Evolutionary conservation across 2,888 invertebrate species (phyloP).

Genomic region (Cecidostiba fungosa): DNA sequence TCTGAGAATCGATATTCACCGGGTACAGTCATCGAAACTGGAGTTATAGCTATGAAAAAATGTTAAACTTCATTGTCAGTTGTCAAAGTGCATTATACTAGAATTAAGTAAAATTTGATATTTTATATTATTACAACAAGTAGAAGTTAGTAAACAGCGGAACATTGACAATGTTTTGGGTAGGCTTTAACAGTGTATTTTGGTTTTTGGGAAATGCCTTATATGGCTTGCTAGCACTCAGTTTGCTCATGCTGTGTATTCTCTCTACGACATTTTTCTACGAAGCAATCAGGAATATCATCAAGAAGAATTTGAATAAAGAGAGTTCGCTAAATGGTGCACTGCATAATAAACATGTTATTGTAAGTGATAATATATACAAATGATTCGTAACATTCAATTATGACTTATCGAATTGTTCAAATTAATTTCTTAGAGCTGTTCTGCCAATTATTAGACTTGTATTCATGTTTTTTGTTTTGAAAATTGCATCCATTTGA

Average conservation of each 20-base stretch:
- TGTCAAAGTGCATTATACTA: background rate
- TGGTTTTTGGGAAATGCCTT: slow-evolving; percentile 2
- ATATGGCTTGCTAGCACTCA: slow-evolving; percentile 18
- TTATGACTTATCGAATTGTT: background rate
- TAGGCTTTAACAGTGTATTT: slow-evolving; percentile 33
- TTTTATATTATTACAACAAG: background rate
- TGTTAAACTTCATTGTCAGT: background rate
- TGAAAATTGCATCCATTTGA: background rate
- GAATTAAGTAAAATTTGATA: background rate
- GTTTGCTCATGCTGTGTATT: background rate
- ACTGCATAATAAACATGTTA: slow-evolving; percentile 52
- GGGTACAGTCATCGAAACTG: background rate
- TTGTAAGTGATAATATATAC: slow-evolving; percentile 51
- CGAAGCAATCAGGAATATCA: background rate
- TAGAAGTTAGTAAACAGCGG: background rate
- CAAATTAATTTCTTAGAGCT: background rate
- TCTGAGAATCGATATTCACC: slow-evolving; percentile 10
- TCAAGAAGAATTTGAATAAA: slow-evolving; percentile 24
- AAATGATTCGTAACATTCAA: background rate
- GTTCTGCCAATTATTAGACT: background rate
- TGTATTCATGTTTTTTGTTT: background rate
- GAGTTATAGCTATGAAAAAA: slow-evolving; percentile 10
- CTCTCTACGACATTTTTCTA: background rate
- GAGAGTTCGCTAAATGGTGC: slow-evolving; percentile 23
- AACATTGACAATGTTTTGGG: slow-evolving; percentile 37